These are phyloP conservation scores for Araneus ventricosus DNA, from an alignment of 1,140 invertebrate species.

Conservation along the genomic window DNA sequence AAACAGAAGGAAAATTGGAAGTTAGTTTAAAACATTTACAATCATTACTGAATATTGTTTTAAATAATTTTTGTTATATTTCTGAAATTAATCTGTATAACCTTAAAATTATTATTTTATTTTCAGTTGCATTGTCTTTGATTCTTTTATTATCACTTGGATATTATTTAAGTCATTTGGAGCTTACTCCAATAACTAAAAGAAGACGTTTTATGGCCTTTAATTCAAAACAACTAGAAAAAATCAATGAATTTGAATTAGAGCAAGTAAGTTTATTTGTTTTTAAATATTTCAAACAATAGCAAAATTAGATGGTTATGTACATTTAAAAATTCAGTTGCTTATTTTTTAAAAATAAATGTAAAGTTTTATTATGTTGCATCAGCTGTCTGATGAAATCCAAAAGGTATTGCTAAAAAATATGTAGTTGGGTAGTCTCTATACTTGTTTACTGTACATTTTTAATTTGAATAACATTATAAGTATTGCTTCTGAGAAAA, in stretches of 20 bases:
- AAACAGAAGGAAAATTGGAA: constrained; percentile 78
- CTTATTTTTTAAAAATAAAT: no score
- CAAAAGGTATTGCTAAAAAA: no score
- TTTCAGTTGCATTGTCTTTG: constrained; percentile 72
- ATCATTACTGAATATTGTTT: neutral
- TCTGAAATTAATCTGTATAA: neutral
- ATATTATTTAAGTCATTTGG: constrained; percentile 82
- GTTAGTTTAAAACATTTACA: constrained; percentile 21
- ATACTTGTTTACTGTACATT: no score
- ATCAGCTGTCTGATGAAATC: no score
- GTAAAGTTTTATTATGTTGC: no score
- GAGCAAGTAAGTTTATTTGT: constrained; percentile 77
- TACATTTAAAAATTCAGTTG: no score
- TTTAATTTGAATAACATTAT: no score
- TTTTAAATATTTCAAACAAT: neutral
- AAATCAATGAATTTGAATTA: constrained; percentile 80
- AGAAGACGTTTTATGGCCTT: constrained; percentile 82
- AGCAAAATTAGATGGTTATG: no score
- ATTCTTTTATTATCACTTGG: constrained; percentile 68
- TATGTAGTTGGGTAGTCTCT: no score
- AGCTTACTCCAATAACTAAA: constrained; percentile 82
- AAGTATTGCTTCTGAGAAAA: no score
- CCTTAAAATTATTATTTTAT: constrained; percentile 5
- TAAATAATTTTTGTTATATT: neutral
- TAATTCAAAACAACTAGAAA: constrained; percentile 80